A percentile compares a stretch with the other conserved stretches of the same genome.
These are phyloP conservation scores for Cantharis rustica DNA, from an alignment of 2,888 invertebrate genomes.

Conservation along the genomic window DNA sequence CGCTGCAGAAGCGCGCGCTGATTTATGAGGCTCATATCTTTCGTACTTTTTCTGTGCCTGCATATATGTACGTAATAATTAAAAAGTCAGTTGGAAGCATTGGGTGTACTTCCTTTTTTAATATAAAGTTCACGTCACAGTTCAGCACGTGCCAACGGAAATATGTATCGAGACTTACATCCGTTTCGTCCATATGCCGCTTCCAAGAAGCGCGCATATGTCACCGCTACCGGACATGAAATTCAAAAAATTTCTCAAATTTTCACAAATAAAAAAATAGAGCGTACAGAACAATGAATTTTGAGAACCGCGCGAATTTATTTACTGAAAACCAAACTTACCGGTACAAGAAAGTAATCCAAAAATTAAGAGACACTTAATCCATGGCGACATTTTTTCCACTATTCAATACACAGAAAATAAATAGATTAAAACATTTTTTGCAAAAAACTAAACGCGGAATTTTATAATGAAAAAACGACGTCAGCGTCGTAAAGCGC, in stretches of 20 bases:
- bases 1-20: not conserved
- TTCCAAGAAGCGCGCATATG: not conserved
- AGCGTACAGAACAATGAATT: not conserved
- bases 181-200: constrained; percentile 26
- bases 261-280: not conserved
- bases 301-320: not conserved
- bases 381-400: constrained; percentile 17
- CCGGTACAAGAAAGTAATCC: constrained; percentile 14
- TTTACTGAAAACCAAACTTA: not conserved
- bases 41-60: constrained; percentile 2
- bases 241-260: not conserved
- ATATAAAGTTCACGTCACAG: constrained; percentile 38
- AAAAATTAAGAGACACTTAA: constrained; percentile 6
- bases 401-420: not conserved
- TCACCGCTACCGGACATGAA: not conserved
- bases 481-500: not conserved
- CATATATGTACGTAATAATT: not conserved
- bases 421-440: not conserved
- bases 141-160: constrained; percentile 49
- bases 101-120: constrained; percentile 32
- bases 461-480: not conserved
- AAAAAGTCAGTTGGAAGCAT: constrained; percentile 12
- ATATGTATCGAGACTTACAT: constrained; percentile 32
- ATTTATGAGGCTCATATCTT: not conserved
- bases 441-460: not conserved